These are phyloP conservation scores for Larimichthys polyactis DNA, from an alignment of 2,113 vertebrate genomes.

Conservation along the genomic window DNA sequence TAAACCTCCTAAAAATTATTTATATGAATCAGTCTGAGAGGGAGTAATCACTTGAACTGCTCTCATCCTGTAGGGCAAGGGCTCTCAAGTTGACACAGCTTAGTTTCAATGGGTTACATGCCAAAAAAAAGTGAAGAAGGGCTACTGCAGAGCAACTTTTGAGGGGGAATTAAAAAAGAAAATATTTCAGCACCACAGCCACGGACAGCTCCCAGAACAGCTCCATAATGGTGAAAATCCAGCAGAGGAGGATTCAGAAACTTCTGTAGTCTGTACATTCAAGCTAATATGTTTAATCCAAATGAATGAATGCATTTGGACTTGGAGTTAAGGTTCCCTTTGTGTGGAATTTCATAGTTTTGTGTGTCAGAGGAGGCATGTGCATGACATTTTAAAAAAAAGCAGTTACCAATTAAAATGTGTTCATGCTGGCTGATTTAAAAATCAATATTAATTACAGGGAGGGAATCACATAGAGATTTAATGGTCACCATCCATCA, in stretches of 20 bases:
- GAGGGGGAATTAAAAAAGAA: no score
- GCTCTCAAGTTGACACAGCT: neutral
- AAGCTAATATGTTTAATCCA: neutral
- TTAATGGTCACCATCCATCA: slow-evolving; percentile 64
- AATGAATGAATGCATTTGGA: neutral
- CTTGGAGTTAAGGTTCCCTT: neutral
- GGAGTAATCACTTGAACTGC: neutral
- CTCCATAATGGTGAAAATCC: neutral
- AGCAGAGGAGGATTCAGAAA: neutral
- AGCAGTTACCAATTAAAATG: slow-evolving; percentile 45
- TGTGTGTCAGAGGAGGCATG: neutral
- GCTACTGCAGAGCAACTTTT: neutral
- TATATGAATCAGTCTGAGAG: neutral
- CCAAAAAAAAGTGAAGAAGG: neutral
- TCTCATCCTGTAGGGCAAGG: neutral
- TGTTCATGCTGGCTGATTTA: slow-evolving; percentile 51
- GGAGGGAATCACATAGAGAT: slow-evolving; percentile 50
- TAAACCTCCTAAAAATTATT: neutral
- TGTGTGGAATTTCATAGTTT: neutral
- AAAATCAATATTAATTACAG: slow-evolving; percentile 68
- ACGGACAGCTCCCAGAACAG: slow-evolving; percentile 70
- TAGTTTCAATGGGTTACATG: neutral
- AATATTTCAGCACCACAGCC: slow-evolving; percentile 65
- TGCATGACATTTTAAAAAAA: slow-evolving; percentile 24
- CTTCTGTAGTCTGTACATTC: neutral